Conservation (phyloP, 2,888 invertebrate species). For the Spialia ferax region DNA sequence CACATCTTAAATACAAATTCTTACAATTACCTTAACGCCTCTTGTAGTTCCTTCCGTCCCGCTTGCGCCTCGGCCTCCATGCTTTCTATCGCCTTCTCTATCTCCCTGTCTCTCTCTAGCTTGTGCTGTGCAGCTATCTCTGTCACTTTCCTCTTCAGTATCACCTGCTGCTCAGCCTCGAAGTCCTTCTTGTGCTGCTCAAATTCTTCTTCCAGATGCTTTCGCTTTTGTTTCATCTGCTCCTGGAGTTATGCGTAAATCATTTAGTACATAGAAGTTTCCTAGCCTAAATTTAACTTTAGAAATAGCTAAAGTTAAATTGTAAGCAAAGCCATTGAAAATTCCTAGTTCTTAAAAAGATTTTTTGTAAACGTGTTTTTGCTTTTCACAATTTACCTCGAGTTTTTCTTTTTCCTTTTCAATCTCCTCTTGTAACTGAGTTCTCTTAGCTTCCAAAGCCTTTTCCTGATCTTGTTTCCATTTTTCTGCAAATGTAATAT, state of each 20-base stretch:
- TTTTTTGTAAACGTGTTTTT: neutral
- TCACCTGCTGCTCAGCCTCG: slow-evolving; percentile 87
- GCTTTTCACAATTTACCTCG: slow-evolving; percentile 54
- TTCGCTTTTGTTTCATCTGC: slow-evolving; percentile 84
- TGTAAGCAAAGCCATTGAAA: neutral
- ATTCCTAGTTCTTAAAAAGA: neutral
- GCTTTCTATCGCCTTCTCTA: slow-evolving; percentile 90
- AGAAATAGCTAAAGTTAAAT: too few relatives aligned
- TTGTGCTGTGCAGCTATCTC: slow-evolving; percentile 90
- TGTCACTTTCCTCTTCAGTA: slow-evolving; percentile 89
- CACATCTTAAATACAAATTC: neutral
- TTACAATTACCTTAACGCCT: slow-evolving; percentile 76
- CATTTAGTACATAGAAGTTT: too few relatives aligned
- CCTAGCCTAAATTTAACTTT: too few relatives aligned
- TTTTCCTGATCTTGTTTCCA: slow-evolving; percentile 73
- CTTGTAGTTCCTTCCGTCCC: slow-evolving; percentile 87
- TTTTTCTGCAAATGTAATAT: slow-evolving; percentile 57
- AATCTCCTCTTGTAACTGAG: slow-evolving; percentile 64
- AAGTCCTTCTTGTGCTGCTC: slow-evolving; percentile 88
- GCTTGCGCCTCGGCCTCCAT: slow-evolving; percentile 89
- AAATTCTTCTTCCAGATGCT: slow-evolving; percentile 87
- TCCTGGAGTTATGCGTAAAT: slow-evolving; percentile 53
- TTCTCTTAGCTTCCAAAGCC: slow-evolving; percentile 62
- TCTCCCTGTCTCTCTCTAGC: slow-evolving; percentile 92
- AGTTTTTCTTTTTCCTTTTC: slow-evolving; percentile 61